Conservation (phyloP, 2,113 vertebrate genomes). For the Corvus cornix region DNA sequence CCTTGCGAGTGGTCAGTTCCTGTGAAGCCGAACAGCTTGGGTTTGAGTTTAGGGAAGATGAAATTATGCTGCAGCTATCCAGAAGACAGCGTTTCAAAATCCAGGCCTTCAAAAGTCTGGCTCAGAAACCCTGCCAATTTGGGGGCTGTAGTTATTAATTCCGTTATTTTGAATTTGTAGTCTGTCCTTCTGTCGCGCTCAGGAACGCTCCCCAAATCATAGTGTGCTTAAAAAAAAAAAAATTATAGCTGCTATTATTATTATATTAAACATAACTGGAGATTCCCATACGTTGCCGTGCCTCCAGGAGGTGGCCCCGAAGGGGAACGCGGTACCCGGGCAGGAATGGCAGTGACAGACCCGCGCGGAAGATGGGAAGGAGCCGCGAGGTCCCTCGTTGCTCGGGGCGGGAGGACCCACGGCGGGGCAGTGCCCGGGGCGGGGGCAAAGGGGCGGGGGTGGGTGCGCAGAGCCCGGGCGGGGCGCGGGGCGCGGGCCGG, state of each 20-base stretch:
- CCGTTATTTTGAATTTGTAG: background rate
- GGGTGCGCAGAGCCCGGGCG: too few relatives aligned
- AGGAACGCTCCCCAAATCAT: background rate
- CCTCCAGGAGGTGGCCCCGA: background rate
- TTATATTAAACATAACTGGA: background rate
- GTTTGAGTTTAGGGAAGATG: background rate
- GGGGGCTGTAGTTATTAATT: background rate
- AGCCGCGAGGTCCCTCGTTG: background rate
- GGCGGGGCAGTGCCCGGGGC: background rate
- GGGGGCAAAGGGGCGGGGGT: background rate
- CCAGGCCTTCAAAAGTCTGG: background rate
- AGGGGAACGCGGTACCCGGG: background rate
- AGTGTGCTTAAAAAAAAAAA: background rate
- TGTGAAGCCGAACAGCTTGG: background rate
- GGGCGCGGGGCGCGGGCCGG: too few relatives aligned
- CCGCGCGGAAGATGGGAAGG: background rate
- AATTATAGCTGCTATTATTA: background rate
- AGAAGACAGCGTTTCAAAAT: background rate
- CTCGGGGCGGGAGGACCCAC: background rate
- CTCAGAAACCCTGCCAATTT: background rate
- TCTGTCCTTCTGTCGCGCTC: background rate
- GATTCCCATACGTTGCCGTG: background rate
- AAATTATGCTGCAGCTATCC: background rate
- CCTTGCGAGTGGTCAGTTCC: background rate
- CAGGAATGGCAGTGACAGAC: background rate